These are phyloP conservation scores for Cylindroiulus punctatus DNA, from an alignment of 2,888 invertebrate genomes.

Conservation along the genomic window DNA sequence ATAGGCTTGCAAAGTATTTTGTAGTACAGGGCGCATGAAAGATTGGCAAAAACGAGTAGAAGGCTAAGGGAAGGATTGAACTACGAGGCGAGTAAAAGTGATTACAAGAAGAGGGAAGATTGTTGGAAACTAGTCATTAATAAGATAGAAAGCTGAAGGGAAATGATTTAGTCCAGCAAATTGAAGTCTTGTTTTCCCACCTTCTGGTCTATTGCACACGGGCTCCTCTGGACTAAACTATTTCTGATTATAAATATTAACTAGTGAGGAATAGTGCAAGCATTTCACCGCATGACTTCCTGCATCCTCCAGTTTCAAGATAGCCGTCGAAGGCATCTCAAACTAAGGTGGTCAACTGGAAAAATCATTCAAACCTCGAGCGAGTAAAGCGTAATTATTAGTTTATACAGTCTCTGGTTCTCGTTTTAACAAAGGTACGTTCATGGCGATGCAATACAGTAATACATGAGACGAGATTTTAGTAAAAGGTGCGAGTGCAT, in stretches of 20 bases:
- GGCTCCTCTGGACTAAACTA: neutral
- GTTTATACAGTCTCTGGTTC: conserved; percentile 26
- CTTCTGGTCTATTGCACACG: neutral
- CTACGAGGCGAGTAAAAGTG: neutral
- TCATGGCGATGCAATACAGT: neutral
- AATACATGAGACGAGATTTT: conserved; percentile 28
- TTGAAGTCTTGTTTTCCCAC: neutral
- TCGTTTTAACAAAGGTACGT: neutral
- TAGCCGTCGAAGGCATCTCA: neutral
- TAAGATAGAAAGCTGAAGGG: neutral
- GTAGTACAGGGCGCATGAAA: neutral
- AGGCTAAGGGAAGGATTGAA: neutral
- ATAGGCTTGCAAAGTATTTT: conserved; percentile 7
- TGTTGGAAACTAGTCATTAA: neutral
- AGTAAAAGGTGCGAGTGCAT: neutral
- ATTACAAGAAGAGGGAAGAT: conserved; percentile 20
- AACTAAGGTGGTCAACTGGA: conserved; percentile 4
- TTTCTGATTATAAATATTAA: conserved; percentile 17
- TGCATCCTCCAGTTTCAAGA: neutral
- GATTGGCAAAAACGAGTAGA: neutral
- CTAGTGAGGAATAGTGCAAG: neutral
- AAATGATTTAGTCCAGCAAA: conserved; percentile 17
- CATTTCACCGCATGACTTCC: neutral
- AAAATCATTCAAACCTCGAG: conserved; percentile 33
- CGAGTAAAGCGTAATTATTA: conserved; percentile 13